These are phyloP conservation scores for Argya squamiceps DNA, from an alignment of 2,797 vertebrate species.

Conservation along the genomic window DNA sequence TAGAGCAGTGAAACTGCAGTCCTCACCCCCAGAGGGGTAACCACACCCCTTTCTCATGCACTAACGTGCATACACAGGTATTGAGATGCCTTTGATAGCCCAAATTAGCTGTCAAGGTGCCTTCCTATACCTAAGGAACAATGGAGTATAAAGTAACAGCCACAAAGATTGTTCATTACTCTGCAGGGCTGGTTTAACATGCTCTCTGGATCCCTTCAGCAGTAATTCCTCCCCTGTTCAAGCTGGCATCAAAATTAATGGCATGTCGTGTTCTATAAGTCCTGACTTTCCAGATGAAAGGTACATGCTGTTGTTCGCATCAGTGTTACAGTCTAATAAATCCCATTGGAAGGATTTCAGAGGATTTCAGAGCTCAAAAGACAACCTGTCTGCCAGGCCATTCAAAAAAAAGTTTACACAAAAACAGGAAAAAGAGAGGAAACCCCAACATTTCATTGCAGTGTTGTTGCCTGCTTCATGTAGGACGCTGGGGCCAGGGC, in stretches of 20 bases:
- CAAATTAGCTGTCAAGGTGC: background rate
- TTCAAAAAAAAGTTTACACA: background rate
- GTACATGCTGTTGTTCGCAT: slow-evolving; percentile 40
- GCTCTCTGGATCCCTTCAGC: slow-evolving; percentile 20
- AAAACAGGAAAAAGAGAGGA: background rate
- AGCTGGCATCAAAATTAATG: slow-evolving; percentile 69
- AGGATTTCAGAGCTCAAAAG: background rate
- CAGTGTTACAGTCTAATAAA: slow-evolving; percentile 55
- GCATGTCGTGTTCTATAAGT: slow-evolving; percentile 52
- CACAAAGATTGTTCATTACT: slow-evolving; percentile 10
- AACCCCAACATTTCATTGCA: background rate
- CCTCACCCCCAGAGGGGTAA: background rate
- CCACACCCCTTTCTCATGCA: background rate
- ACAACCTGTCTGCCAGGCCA: background rate
- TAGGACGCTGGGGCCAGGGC: background rate
- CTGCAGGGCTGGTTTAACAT: slow-evolving; percentile 51
- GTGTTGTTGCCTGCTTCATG: background rate
- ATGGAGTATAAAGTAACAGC: slow-evolving; percentile 6
- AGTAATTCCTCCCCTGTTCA: slow-evolving; percentile 44
- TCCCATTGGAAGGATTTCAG: slow-evolving; percentile 46
- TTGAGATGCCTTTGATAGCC: background rate
- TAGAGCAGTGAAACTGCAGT: background rate
- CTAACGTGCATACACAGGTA: background rate
- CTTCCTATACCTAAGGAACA: background rate
- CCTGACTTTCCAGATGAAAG: slow-evolving; percentile 67